phyloP scores from a whole-genome alignment of 1,140 invertebrate genomes.

The Scaptodrosophila lebanonensis region DNA sequence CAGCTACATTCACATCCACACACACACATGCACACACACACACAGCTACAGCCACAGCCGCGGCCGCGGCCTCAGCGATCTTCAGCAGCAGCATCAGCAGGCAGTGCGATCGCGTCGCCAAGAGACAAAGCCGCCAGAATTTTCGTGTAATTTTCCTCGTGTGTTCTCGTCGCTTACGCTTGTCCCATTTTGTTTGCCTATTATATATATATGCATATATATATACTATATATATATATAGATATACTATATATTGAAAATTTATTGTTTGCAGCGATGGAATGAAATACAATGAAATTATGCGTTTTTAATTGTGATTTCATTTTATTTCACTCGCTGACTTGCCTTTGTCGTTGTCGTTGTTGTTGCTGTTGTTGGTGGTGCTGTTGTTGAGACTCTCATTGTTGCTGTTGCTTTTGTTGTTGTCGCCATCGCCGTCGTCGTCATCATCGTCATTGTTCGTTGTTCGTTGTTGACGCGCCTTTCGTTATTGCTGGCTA shows the following conservation, averaged over 20 bases:
- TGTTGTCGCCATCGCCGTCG: constrained; percentile 18
- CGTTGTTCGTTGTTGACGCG: constrained; percentile 54
- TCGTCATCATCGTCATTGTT: constrained; percentile 19
- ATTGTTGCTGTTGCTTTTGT: constrained; percentile 3
- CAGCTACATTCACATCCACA: too few relatives aligned
- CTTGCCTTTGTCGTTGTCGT: constrained; percentile 22
- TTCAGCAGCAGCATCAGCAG: too few relatives aligned
- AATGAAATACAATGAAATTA: constrained; percentile 60
- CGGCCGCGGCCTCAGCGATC: too few relatives aligned
- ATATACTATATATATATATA: too few relatives aligned
- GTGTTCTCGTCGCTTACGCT: constrained; percentile 51
- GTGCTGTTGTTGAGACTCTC: constrained; percentile 8
- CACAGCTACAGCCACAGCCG: too few relatives aligned
- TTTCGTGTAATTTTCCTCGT: constrained; percentile 68
- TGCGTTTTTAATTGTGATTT: constrained; percentile 54
- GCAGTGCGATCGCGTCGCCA: constrained; percentile 46
- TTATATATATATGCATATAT: too few relatives aligned
- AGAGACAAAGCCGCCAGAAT: constrained; percentile 60
- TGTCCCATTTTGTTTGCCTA: constrained; percentile 31
- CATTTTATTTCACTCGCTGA: constrained; percentile 58
- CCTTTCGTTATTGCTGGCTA: constrained; percentile 54
- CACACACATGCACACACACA: too few relatives aligned
- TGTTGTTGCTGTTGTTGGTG: constrained; percentile 18
- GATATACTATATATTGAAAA: constrained; percentile 33
- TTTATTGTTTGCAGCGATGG: constrained; percentile 30